Evolutionary conservation across 2,888 invertebrate species (phyloP), one percentile per base, ranked within the genome.

Genomic region (Melinopterus prodromus): DNA sequence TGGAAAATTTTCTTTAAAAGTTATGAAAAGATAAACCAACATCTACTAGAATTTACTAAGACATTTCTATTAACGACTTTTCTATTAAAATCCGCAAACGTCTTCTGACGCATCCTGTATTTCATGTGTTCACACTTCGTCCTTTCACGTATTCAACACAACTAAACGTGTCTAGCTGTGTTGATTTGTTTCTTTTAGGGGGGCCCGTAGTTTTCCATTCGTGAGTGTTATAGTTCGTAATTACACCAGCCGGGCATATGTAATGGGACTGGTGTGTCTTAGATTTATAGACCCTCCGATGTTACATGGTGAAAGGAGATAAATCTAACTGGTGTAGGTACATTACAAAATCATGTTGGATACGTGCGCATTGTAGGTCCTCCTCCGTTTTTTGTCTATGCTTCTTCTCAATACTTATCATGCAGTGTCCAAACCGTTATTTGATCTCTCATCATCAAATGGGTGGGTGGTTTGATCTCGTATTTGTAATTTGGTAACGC

Each of bases 181-280:
- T 36, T 69, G 69, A 77, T 77, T 77, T 77, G 77, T 77, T 77
- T 69, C 77, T 53, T 69, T 53, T 69, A 76, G 78, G 53, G 5
- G 5, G 53, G 26, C 26, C 53, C 5, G 53, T 53, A 53, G 53
- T 53, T 53, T 53, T 12, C 12, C 53, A 53, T 53, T 80, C 81
- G 81, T 81, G 81, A 81, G 81, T 81, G 81, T 81, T 81, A 81
- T 79, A 81, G 79, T 81, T 81, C 79, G 76, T 81, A 81, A 81
- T 80, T 80, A 81, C 80, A 81, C 37, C 76, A 69, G 69, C 75
- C 16, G 38, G 78, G 78, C 80, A 77, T 79, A 79, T 78, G 78
- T 81, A 81, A 81, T 77, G 77, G 69, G 78, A 81, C 80, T 78
- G 78, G 79, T 81, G 71, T 37, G 80, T 14, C 38, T 79, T 81